These are phyloP conservation scores for Arion vulgaris DNA, from an alignment of 1,140 invertebrate genomes.

Conservation along the genomic window DNA sequence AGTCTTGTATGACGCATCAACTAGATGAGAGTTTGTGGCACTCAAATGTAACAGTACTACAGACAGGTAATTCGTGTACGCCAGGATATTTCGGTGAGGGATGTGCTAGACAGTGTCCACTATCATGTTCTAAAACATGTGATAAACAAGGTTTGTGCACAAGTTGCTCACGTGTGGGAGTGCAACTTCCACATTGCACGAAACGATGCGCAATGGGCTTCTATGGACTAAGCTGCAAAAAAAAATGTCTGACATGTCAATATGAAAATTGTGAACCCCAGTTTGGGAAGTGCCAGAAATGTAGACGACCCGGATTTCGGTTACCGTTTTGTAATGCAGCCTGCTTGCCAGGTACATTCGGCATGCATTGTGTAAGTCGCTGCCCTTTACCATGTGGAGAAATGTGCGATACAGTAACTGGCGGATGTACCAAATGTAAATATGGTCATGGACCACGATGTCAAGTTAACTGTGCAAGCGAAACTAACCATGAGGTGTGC, in stretches of 20 bases:
- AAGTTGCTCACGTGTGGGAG: not conserved
- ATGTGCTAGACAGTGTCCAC: slow-evolving; percentile 18
- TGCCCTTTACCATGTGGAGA: not conserved
- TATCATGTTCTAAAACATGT: not conserved
- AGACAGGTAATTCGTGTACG: not conserved
- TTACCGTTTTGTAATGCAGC: not conserved
- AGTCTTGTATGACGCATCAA: not conserved
- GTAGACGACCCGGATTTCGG: not conserved
- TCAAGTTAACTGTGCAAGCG: slow-evolving; percentile 8
- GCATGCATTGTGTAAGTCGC: not conserved
- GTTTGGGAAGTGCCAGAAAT: not conserved
- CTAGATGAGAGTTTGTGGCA: not conserved
- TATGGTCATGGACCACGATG: not conserved
- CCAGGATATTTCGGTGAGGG: slow-evolving; percentile 11
- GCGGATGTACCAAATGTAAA: not conserved
- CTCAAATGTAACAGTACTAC: not conserved
- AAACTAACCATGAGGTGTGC: not conserved
- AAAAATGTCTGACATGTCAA: not conserved
- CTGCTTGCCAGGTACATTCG: not conserved
- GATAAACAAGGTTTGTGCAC: not conserved
- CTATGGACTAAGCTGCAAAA: not conserved
- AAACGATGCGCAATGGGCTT: not conserved
- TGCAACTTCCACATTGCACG: slow-evolving; percentile 2
- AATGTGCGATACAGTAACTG: not conserved
- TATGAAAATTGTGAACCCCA: not conserved